Evolutionary conservation across 2,888 invertebrate species (phyloP).

Genomic region (Andrena flavipes): DNA sequence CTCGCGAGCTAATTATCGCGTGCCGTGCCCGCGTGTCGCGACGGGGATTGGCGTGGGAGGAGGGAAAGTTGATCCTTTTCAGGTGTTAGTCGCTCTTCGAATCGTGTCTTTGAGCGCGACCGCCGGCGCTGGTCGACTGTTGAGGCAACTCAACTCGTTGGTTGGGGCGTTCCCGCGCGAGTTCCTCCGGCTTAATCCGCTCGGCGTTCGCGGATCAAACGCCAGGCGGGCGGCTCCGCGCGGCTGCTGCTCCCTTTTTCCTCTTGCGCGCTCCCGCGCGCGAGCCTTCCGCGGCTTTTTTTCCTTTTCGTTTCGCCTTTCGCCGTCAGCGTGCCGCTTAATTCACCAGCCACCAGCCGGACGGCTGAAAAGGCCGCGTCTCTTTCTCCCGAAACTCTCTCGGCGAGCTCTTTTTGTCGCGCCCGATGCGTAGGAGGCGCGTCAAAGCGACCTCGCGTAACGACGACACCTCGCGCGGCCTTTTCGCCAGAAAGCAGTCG

Average conservation of each 20-base stretch:
- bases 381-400: constrained; percentile 39
- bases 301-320: constrained; percentile 36
- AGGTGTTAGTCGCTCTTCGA: constrained; percentile 41
- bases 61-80: constrained; percentile 61
- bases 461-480: constrained; percentile 52
- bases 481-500: constrained; percentile 22
- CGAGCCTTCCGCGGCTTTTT: constrained; percentile 17
- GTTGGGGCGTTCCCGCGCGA: constrained; percentile 45
- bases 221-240: constrained; percentile 34
- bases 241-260: constrained; percentile 6
- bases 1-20: constrained; percentile 80
- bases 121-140: constrained; percentile 29
- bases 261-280: constrained; percentile 29
- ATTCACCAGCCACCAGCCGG: constrained; percentile 56
- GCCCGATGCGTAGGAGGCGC: constrained; percentile 58
- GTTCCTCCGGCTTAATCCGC: constrained; percentile 64
- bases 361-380: constrained; percentile 66
- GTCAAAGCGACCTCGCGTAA: constrained; percentile 65
- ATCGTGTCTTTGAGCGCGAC: constrained; percentile 43
- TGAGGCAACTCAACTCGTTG: constrained; percentile 4
- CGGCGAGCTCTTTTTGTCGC: constrained; percentile 48
- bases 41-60: constrained; percentile 66
- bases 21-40: constrained; percentile 57
- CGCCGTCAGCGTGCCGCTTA: constrained; percentile 54
- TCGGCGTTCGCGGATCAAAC: constrained; percentile 67